Percentiles rank a stretch among this genome's conserved stretches.
Conservation (phyloP, 1,140 invertebrate genomes). For the Neodiprion virginianus region DNA sequence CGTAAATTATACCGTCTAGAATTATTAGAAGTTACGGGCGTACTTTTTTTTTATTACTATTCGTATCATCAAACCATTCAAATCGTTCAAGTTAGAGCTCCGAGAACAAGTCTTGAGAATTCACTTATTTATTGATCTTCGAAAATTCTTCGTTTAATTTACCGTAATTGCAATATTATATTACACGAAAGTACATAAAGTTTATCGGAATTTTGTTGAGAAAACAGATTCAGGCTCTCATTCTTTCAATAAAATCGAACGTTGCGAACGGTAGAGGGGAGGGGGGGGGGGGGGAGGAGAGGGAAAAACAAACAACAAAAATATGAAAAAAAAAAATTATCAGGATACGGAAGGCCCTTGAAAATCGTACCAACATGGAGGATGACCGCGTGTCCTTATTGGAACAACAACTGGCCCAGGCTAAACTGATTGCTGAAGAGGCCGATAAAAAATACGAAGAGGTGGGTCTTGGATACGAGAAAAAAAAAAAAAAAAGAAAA, state of each 20-base stretch:
- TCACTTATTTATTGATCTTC: no score
- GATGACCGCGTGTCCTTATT: conserved; percentile 94
- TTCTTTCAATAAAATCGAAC: conserved; percentile 41
- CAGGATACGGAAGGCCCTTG: conserved; percentile 98
- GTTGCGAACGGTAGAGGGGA: conserved; percentile 6
- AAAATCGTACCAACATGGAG: conserved; percentile 98
- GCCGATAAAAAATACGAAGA: conserved; percentile 99
- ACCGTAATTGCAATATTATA: no score
- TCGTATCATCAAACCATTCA: no score
- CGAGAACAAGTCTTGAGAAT: no score
- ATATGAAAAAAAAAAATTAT: conserved; percentile 44
- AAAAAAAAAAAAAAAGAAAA: conserved; percentile 25
- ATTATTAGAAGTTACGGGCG: no score
- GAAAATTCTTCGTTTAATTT: no score
- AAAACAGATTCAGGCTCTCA: neutral
- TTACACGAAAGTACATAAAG: no score
- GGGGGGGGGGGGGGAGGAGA: no score
- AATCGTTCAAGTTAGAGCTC: no score
- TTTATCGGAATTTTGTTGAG: neutral
- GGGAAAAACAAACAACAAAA: conserved; percentile 36
- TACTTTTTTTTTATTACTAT: no score
- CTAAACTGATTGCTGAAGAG: conserved; percentile 97
- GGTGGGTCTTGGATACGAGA: conserved; percentile 67
- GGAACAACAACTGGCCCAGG: conserved; percentile 94
- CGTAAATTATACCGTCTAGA: no score